These are phyloP conservation scores for Rotaria magnacalcarata DNA, from an alignment of 2,888 invertebrate species.

Conservation along the genomic window DNA sequence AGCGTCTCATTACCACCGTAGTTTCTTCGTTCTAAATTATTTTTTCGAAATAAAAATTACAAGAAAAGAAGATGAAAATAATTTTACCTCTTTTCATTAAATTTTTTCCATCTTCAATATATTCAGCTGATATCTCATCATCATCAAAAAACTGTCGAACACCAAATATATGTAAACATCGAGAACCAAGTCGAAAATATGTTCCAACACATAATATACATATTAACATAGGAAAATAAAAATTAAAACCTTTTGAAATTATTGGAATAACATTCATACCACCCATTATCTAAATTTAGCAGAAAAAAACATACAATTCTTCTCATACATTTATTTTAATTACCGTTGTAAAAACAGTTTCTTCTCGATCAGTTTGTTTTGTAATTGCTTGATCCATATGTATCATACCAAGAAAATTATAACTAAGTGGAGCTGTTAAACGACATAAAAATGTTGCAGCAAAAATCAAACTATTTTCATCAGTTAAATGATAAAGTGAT, in stretches of 20 bases:
- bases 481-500: conserved; percentile 93
- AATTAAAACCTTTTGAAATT: conserved; percentile 93
- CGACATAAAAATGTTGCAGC: conserved; percentile 92
- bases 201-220: conserved; percentile 85
- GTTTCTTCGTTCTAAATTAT: background rate
- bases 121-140: conserved; percentile 43
- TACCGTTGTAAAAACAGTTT: conserved; percentile 46
- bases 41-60: background rate
- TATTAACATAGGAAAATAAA: conserved; percentile 96
- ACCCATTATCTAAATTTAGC: conserved; percentile 74
- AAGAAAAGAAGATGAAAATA: background rate
- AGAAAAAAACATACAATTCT: conserved; percentile 42
- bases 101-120: conserved; percentile 46
- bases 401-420: conserved; percentile 92
- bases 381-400: conserved; percentile 93
- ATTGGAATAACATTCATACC: conserved; percentile 97
- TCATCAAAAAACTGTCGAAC: conserved; percentile 49
- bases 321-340: background rate
- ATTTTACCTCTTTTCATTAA: conserved; percentile 43
- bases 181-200: conserved; percentile 84
- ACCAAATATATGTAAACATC: conserved; percentile 77
- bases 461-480: conserved; percentile 95
- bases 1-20: background rate
- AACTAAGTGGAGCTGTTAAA: conserved; percentile 91
- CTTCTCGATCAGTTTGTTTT: conserved; percentile 43